Evolutionary conservation across 2,888 invertebrate species (phyloP).

Genomic region (Slavum lentiscoides): DNA sequence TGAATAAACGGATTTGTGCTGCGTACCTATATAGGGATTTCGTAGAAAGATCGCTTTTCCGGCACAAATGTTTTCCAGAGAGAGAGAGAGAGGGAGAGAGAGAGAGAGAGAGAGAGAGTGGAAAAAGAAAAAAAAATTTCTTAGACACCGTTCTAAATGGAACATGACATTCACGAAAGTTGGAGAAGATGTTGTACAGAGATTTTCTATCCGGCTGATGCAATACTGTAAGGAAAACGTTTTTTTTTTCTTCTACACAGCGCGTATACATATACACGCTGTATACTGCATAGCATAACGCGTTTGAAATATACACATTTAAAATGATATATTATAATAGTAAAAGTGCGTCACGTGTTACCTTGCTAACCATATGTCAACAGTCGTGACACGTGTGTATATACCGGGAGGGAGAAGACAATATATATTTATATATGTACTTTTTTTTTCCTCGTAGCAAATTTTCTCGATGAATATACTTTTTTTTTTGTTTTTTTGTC

Average conservation of each 20-base stretch:
- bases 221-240: too few species aligned
- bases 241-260: background rate
- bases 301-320: slow-evolving; percentile 7
- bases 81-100: too few species aligned
- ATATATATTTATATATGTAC: background rate
- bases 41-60: too few species aligned
- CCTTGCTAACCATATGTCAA: slow-evolving; percentile 51
- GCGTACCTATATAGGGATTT: too few species aligned
- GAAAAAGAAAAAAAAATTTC: too few species aligned
- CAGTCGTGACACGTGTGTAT: slow-evolving; percentile 42
- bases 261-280: background rate
- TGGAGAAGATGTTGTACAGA: too few species aligned
- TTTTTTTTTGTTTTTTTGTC: slow-evolving; percentile 6
- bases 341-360: slow-evolving; percentile 46
- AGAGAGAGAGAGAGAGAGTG: too few species aligned
- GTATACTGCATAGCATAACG: background rate
- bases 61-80: too few species aligned
- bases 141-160: too few species aligned
- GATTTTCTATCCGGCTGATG: too few species aligned
- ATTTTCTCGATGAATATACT: slow-evolving; percentile 49
- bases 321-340: slow-evolving; percentile 50
- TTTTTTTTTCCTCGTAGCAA: slow-evolving; percentile 27
- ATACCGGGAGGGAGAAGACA: background rate
- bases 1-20: too few species aligned
- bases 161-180: too few species aligned